Percentiles rank a stretch among this genome's conserved stretches.
Evolutionary conservation across 2,113 vertebrate species (phyloP).

Genomic region (Trichomycterus rosablanca): DNA sequence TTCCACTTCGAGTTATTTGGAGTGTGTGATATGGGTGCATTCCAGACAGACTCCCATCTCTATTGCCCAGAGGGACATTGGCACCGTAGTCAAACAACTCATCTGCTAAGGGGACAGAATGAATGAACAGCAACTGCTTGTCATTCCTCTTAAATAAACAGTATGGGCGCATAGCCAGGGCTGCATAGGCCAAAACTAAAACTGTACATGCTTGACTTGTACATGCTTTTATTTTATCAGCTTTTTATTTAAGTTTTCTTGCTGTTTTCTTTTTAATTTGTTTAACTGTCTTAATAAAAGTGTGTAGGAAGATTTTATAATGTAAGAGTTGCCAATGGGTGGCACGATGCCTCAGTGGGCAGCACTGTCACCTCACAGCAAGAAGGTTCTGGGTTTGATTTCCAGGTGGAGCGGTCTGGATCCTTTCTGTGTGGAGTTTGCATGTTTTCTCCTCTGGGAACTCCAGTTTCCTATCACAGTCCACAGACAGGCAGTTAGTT

Average conservation of each 20-base stretch:
- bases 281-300: slow-evolving; percentile 42
- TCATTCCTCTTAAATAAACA: slow-evolving; percentile 45
- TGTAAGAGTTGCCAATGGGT: slow-evolving; percentile 25
- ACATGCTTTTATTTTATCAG: too few relatives aligned
- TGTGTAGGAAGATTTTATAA: slow-evolving; percentile 35
- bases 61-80: slow-evolving; percentile 13
- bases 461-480: too few relatives aligned
- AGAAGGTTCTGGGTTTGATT: too few relatives aligned
- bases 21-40: slow-evolving; percentile 22
- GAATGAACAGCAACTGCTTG: slow-evolving; percentile 47
- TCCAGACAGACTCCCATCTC: slow-evolving; percentile 21
- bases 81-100: slow-evolving; percentile 12
- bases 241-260: too few relatives aligned
- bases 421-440: too few relatives aligned
- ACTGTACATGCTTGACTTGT: slow-evolving; percentile 39
- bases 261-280: too few relatives aligned
- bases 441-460: too few relatives aligned
- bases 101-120: slow-evolving; percentile 27
- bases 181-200: slow-evolving; percentile 48
- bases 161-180: slow-evolving; percentile 40
- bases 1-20: slow-evolving; percentile 21
- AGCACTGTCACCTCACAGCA: too few relatives aligned
- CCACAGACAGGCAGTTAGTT: too few relatives aligned
- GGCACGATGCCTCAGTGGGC: too few relatives aligned
- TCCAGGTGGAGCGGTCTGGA: too few relatives aligned